Evolutionary conservation across 2,113 vertebrate species (phyloP), one percentile per base, ranked within the genome.

Genomic region (Semicossyphus pulcher): DNA sequence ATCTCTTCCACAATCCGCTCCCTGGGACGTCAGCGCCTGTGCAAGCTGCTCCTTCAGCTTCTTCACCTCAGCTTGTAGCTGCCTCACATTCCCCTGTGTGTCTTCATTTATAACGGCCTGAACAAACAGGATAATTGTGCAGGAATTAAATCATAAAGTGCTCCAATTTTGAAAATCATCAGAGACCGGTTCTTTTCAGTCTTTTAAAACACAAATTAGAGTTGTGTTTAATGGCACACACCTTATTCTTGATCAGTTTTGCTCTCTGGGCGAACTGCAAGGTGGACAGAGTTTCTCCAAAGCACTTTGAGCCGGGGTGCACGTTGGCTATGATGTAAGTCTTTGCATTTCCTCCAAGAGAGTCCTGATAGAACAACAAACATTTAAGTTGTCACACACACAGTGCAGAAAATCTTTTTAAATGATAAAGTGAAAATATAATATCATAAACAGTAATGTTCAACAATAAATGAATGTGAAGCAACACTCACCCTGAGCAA

Each of bases 191-290:
- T 10, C 2, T 14, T 41, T 16, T 4, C 10, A n/a, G 16, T 32
- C 20, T 6, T 5, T 21, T 78, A 28, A 23, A 44, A 52, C 21
- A 63, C 11, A 41, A 9, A 20, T 5, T 31, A 14, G 4, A 10
- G 23, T 26, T 54, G 4, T 57, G 18, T 51, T 44, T 9, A 12
- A 36, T 45, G 49, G 64, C 9, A 47, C 16, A 57, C 63, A 91
- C 97, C 96, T 97, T 99, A 78, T 99, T 99, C 92, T 99, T 99
- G 89, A 99, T 99, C 79, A 99, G 42, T 63, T 99, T 99, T 31
- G 97, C 97, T 88, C 97, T 94, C 81, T 98, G 97, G 23, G 97
- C 97, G 83, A 99, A 99, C 14, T 99, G 97, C 76, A 99, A 92
- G 0, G 97, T 99, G 44, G 97, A 99, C 2, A 98, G 81, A 0